Percentiles rank a stretch among this genome's conserved stretches.
phyloP scores from a whole-genome alignment of 2,113 vertebrate genomes.

The Lophius piscatorius region DNA sequence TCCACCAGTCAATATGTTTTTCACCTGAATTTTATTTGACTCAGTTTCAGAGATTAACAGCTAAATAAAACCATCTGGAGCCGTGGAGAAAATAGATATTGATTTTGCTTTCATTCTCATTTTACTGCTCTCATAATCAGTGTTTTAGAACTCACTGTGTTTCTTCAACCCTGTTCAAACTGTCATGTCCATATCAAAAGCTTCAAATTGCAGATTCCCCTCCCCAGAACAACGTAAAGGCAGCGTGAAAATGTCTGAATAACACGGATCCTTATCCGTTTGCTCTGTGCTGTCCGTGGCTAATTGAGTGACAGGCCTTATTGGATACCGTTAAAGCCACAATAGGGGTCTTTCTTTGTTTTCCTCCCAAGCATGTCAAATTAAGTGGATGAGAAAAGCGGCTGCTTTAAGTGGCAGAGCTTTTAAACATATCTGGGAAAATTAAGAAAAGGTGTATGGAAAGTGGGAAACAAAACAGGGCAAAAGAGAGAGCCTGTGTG shows the following conservation, averaged over 20 bases:
- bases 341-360: conserved; percentile 69
- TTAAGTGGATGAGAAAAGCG: conserved; percentile 50
- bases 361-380: conserved; percentile 68
- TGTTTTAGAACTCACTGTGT: conserved; percentile 25
- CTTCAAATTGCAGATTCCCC: conserved; percentile 3
- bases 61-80: conserved; percentile 51
- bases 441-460: conserved; percentile 60
- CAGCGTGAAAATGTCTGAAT: conserved; percentile 20
- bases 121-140: conserved; percentile 17
- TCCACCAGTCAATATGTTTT: conserved; percentile 26
- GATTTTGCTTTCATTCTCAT: conserved; percentile 48
- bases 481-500: conserved; percentile 6
- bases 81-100: conserved; percentile 39
- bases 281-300: conserved; percentile 27
- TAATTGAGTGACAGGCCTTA: conserved; percentile 68
- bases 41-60: conserved; percentile 43
- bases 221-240: neutral
- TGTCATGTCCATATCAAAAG: neutral
- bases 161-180: conserved; percentile 2
- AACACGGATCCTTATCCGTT: conserved; percentile 43
- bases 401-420: conserved; percentile 53
- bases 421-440: conserved; percentile 64
- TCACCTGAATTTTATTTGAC: conserved; percentile 25
- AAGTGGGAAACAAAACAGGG: conserved; percentile 41
- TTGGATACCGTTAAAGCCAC: conserved; percentile 67